Conservation (phyloP, 2,888 invertebrate species). For the Ophioninae sp. region DNA sequence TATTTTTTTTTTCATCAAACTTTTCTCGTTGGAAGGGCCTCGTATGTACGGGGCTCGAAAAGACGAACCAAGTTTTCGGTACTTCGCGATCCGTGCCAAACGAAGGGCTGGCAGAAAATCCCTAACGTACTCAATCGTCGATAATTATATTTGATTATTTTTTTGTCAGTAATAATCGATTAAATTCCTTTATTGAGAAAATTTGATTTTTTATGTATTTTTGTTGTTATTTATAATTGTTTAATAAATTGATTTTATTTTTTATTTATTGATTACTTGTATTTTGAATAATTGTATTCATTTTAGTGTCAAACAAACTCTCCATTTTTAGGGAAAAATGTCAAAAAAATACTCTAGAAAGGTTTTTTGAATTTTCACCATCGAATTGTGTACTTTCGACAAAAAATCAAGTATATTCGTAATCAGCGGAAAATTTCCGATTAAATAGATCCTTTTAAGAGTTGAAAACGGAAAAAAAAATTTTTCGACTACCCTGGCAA, state of each 20-base stretch:
- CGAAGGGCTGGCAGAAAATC: neutral
- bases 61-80: neutral
- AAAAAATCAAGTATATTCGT: too few species aligned
- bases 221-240: neutral
- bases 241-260: neutral
- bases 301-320: too few species aligned
- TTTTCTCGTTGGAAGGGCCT: constrained; percentile 1
- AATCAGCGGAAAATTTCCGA: too few species aligned
- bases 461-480: too few species aligned
- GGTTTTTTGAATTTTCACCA: too few species aligned
- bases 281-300: too few species aligned
- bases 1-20: neutral
- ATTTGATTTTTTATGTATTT: neutral
- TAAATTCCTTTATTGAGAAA: neutral
- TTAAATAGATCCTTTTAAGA: too few species aligned
- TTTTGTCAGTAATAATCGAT: neutral
- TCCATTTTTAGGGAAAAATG: too few species aligned
- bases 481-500: too few species aligned
- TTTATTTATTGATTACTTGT: too few species aligned
- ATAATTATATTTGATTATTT: neutral
- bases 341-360: too few species aligned
- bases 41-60: neutral
- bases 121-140: neutral
- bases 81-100: neutral
- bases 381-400: too few species aligned